Conservation (phyloP, 2,888 invertebrate genomes). For the Leptinotarsa rubiginosa region DNA sequence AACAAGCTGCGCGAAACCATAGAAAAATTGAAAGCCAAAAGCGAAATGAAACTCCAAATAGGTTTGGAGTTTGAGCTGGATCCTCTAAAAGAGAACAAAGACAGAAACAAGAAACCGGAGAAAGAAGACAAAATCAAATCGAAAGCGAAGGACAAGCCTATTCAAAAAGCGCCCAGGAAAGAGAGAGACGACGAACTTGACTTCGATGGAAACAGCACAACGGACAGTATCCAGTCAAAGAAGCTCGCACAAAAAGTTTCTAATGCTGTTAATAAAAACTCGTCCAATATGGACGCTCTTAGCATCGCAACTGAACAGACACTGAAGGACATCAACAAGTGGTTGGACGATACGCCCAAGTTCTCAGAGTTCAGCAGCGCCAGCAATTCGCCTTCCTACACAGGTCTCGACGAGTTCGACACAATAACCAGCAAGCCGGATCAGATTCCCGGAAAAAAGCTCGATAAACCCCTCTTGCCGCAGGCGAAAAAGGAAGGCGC, state of each 20-base stretch:
- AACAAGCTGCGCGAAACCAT: conserved; percentile 69
- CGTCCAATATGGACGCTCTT: conserved; percentile 71
- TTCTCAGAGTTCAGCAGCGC: conserved; percentile 81
- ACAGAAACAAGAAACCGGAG: conserved; percentile 55
- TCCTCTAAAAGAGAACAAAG: conserved; percentile 58
- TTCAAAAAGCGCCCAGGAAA: conserved; percentile 40
- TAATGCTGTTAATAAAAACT: conserved; percentile 56
- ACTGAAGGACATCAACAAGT: conserved; percentile 88
- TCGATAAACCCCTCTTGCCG: conserved; percentile 59
- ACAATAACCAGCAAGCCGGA: conserved; percentile 40
- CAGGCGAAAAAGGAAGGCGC: conserved; percentile 61
- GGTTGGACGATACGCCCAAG: conserved; percentile 87
- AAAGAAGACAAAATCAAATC: conserved; percentile 51
- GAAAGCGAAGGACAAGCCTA: conserved; percentile 48
- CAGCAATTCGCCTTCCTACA: conserved; percentile 78
- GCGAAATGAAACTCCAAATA: conserved; percentile 67
- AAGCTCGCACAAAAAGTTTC: conserved; percentile 45
- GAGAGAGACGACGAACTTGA: conserved; percentile 53
- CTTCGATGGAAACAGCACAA: conserved; percentile 58
- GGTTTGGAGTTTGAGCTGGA: conserved; percentile 57
- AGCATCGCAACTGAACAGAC: conserved; percentile 82
- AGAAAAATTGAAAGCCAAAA: conserved; percentile 75
- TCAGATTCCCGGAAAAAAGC: conserved; percentile 65
- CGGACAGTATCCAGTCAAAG: conserved; percentile 56
- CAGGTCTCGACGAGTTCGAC: conserved; percentile 73